Percentiles rank a stretch among this genome's conserved stretches.
These are phyloP conservation scores for Peromyscus melanophrys DNA, from an alignment of 2,797 vertebrate species.

Conservation along the genomic window DNA sequence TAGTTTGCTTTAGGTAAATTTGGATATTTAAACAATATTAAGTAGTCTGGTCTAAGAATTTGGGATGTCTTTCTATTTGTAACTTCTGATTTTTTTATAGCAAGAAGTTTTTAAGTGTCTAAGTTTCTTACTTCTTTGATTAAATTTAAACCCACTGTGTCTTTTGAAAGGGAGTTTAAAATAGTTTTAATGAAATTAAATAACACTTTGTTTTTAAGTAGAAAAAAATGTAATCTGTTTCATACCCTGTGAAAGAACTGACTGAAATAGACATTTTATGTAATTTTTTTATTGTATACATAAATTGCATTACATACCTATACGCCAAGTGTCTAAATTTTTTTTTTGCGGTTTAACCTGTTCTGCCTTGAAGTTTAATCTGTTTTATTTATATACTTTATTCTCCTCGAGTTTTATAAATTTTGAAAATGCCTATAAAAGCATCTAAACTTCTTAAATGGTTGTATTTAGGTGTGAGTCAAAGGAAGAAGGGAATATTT, in stretches of 20 bases:
- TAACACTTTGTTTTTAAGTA: neutral
- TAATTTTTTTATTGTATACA: conserved; percentile 31
- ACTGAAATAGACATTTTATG: conserved; percentile 25
- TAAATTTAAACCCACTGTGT: conserved; percentile 13
- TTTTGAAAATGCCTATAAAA: conserved; percentile 16
- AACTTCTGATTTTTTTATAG: neutral
- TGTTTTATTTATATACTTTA: neutral
- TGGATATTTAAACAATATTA: neutral
- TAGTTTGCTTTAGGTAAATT: neutral
- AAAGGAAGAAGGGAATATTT: neutral
- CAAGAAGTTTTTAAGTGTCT: neutral
- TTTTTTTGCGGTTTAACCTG: neutral
- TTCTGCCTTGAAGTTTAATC: neutral
- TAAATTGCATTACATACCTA: neutral
- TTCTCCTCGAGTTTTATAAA: neutral
- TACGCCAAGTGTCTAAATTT: neutral
- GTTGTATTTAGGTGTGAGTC: neutral
- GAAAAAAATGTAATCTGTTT: neutral
- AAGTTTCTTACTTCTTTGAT: neutral
- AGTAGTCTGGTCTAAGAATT: neutral
- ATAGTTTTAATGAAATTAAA: conserved; percentile 26
- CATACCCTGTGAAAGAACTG: neutral
- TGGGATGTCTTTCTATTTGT: neutral
- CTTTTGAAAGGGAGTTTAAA: neutral
- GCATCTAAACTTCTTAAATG: neutral